phyloP scores from a whole-genome alignment of 2,113 vertebrate species.

The Leptodactylus fuscus region DNA sequence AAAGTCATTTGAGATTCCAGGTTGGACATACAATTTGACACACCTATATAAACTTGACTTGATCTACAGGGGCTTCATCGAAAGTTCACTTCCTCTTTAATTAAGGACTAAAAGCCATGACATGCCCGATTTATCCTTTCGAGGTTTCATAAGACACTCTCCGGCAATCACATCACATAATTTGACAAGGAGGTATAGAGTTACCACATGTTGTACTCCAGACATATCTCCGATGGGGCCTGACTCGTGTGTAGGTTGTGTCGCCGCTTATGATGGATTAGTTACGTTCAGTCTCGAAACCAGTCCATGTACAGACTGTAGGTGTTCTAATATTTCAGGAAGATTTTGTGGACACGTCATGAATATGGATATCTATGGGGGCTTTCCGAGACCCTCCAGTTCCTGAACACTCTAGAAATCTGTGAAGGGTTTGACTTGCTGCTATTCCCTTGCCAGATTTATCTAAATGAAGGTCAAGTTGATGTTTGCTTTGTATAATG shows the following conservation, averaged over 20 bases:
- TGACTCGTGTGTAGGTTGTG: not conserved
- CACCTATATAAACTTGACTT: not conserved
- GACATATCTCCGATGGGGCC: not conserved
- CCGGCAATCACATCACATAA: not conserved
- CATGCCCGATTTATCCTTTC: not conserved
- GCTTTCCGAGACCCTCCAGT: too few relatives aligned
- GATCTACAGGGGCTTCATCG: not conserved
- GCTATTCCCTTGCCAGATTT: too few relatives aligned
- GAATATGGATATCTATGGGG: too few relatives aligned
- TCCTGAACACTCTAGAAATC: too few relatives aligned
- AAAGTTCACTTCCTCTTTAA: not conserved
- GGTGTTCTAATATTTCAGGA: not conserved
- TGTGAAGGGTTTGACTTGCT: too few relatives aligned
- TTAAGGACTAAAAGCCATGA: not conserved
- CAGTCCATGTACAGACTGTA: not conserved
- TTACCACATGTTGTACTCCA: not conserved
- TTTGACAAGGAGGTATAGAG: slow-evolving; percentile 17
- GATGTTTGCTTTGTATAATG: too few relatives aligned
- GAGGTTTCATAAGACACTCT: not conserved
- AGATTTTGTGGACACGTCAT: too few relatives aligned
- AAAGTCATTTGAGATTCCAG: not conserved
- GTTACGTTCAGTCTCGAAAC: not conserved
- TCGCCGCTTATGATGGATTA: not conserved
- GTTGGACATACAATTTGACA: not conserved
- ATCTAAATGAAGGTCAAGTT: too few relatives aligned